Conservation (phyloP, 1,140 invertebrate genomes). For the Pteromalus puparum region DNA sequence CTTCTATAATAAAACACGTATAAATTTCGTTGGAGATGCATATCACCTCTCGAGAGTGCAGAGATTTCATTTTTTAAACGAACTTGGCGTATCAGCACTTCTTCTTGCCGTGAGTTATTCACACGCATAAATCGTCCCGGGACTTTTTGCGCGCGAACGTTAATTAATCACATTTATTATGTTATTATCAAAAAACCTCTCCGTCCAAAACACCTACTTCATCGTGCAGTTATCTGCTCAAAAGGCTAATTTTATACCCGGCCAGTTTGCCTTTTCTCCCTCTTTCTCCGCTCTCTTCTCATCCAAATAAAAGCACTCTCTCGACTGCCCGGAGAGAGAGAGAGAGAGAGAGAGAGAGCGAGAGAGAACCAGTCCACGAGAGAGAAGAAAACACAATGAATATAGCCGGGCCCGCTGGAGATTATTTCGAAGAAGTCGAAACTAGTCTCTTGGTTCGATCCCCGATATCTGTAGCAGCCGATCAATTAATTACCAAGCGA, state of each 20-base stretch:
- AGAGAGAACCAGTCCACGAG: conserved; percentile 1
- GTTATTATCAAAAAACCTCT: conserved; percentile 40
- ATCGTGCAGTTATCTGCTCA: conserved; percentile 41
- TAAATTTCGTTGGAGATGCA: not conserved
- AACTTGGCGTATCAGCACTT: not conserved
- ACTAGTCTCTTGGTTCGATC: conserved; percentile 55
- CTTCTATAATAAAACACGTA: not conserved
- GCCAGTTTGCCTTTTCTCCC: conserved; percentile 35
- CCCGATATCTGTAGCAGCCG: conserved; percentile 60
- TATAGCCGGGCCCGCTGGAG: not conserved
- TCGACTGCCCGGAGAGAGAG: not conserved
- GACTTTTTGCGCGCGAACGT: not conserved
- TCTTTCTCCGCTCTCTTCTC: not conserved
- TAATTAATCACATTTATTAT: conserved; percentile 51
- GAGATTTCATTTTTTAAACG: not conserved
- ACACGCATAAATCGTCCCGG: conserved; percentile 22
- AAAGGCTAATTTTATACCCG: conserved; percentile 49
- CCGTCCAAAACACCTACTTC: conserved; percentile 40
- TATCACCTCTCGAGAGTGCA: no score
- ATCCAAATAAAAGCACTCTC: conserved; percentile 29
- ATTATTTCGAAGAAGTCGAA: conserved; percentile 54
- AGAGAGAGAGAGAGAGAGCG: not conserved
- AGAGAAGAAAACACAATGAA: conserved; percentile 37
- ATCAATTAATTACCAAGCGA: conserved; percentile 68
- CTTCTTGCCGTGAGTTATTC: not conserved